Percentiles rank a stretch among this genome's conserved stretches.
Conservation (phyloP, 2,797 vertebrate species). For the Peromyscus nudipes region DNA sequence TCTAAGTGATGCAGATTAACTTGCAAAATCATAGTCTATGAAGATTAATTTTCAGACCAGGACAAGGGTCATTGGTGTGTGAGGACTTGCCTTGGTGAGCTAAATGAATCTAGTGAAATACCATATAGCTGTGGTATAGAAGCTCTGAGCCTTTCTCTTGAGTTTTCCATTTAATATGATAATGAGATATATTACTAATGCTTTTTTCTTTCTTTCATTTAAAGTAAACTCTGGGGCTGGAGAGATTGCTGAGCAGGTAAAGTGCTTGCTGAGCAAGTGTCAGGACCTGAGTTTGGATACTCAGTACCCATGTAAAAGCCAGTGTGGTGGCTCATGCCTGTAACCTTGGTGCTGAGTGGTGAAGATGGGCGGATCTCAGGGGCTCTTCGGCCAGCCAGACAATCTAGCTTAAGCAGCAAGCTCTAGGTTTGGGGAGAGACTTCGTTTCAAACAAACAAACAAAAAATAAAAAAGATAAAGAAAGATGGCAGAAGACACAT, state of each 20-base stretch:
- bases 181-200: neutral
- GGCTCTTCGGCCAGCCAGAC: neutral
- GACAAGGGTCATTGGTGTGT: neutral
- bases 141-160: neutral
- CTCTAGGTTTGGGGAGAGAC: neutral
- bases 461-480: neutral
- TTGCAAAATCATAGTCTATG: conserved; percentile 15
- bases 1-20: conserved; percentile 24
- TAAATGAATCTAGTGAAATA: neutral
- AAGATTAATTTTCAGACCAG: conserved; percentile 9
- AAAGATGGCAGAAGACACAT: neutral
- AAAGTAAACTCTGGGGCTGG: neutral
- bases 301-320: neutral
- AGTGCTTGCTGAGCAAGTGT: neutral
- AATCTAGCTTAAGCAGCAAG: neutral
- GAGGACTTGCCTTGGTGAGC: neutral
- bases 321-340: neutral
- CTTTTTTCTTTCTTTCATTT: conserved; percentile 8
- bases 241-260: neutral
- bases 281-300: neutral
- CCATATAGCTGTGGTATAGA: neutral
- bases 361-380: neutral
- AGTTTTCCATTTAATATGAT: conserved; percentile 10
- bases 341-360: neutral
- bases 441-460: neutral